Conservation (phyloP, 2,113 vertebrate species). For the Micromys minutus region DNA sequence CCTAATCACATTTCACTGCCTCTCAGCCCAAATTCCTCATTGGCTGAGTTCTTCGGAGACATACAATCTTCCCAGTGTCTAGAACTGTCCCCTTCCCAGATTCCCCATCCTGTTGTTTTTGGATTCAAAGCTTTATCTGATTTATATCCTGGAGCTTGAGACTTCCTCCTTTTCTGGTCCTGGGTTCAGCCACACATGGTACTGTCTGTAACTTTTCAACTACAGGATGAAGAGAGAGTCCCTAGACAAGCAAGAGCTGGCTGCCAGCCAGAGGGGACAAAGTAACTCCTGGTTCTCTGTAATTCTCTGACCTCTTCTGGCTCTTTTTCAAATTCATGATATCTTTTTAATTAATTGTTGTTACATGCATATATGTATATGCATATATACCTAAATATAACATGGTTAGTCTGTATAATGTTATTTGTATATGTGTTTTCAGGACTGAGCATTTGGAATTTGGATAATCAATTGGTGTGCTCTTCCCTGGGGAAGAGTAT, state of each 20-base stretch:
- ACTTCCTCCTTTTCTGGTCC: neutral
- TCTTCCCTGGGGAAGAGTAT: neutral
- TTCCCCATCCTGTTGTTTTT: neutral
- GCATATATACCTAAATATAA: neutral
- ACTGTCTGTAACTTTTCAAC: neutral
- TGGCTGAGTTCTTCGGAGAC: neutral
- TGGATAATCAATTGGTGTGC: neutral
- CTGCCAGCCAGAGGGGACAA: neutral
- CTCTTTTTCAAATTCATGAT: neutral
- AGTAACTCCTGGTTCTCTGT: neutral
- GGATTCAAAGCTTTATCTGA: neutral
- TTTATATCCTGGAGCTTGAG: neutral
- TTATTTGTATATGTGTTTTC: neutral
- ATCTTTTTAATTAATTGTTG: neutral
- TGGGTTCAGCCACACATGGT: neutral
- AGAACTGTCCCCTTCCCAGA: neutral
- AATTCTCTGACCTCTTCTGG: neutral
- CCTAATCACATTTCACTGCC: neutral
- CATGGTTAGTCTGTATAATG: neutral
- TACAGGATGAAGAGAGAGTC: neutral
- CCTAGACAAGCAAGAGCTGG: neutral
- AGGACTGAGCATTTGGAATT: neutral
- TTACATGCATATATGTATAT: neutral
- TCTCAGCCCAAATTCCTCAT: neutral
- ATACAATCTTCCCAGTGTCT: neutral